Conservation (phyloP, 30 jellyfish, hydroid and myxozoan genomes). For the Catostylus mosaicus region DNA sequence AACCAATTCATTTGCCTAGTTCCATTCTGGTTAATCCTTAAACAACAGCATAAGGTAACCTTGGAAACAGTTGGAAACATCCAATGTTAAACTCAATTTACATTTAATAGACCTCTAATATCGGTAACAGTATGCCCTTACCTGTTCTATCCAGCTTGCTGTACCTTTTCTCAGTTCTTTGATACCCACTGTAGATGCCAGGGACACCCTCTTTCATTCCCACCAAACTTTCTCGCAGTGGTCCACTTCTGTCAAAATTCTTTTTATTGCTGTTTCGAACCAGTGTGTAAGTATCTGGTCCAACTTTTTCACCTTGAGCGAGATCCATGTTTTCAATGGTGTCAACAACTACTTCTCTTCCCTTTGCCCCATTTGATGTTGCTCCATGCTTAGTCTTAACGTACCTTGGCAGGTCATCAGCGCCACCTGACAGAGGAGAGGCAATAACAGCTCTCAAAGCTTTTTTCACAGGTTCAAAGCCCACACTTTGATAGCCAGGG, state of each 20-base stretch:
- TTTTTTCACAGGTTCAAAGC: not conserved
- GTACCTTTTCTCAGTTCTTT: conserved; percentile 20
- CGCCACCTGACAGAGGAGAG: conserved; percentile 26
- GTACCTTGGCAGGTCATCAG: conserved; percentile 39
- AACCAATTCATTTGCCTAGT: no score
- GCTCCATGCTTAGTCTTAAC: not conserved
- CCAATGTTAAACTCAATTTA: no score
- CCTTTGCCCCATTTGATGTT: not conserved
- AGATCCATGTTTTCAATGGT: conserved; percentile 21
- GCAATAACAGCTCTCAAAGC: not conserved
- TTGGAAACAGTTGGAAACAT: no score
- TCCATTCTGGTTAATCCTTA: no score
- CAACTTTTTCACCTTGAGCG: conserved; percentile 38
- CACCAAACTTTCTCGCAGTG: conserved; percentile 75
- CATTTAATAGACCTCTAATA: no score
- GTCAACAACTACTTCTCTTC: conserved; percentile 4
- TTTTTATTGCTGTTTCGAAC: conserved; percentile 16
- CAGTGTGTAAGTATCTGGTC: conserved; percentile 36
- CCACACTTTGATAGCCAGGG: no score
- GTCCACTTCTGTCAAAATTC: conserved; percentile 14
- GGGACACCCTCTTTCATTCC: conserved; percentile 95
- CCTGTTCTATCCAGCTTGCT: conserved; percentile 52
- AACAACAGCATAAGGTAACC: no score
- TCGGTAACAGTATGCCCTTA: no score
- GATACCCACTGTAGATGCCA: conserved; percentile 89